Evolutionary conservation across 2,888 invertebrate genomes (phyloP).

Genomic region (Drosophila barbarae): DNA sequence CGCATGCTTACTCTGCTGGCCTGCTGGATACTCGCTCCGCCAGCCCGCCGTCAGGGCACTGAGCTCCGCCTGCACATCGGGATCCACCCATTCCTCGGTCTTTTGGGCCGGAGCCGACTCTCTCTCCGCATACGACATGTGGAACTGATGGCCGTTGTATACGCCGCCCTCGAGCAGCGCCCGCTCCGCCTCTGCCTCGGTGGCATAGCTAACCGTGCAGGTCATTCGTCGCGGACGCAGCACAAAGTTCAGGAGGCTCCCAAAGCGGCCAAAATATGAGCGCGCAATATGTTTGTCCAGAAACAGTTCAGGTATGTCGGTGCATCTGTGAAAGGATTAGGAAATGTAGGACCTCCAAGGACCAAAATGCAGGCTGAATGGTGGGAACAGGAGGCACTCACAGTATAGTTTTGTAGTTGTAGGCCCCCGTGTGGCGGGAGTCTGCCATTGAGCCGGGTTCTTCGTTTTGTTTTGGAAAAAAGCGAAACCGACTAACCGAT

Average conservation of each 20-base stretch:
- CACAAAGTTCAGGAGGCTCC: slow-evolving; percentile 84
- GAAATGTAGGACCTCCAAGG: too few species aligned
- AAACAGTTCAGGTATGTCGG: slow-evolving; percentile 84
- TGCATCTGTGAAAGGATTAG: slow-evolving; percentile 78
- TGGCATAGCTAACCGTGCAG: slow-evolving; percentile 86
- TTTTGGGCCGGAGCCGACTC: slow-evolving; percentile 79
- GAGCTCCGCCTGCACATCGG: slow-evolving; percentile 86
- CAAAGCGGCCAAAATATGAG: slow-evolving; percentile 86
- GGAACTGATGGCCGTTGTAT: slow-evolving; percentile 84
- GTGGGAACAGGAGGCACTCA: slow-evolving; percentile 30
- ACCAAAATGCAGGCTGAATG: not conserved
- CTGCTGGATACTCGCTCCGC: slow-evolving; percentile 31
- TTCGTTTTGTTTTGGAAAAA: not conserved
- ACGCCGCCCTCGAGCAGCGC: slow-evolving; percentile 83
- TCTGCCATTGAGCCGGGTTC: slow-evolving; percentile 36
- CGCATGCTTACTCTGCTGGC: slow-evolving; percentile 2
- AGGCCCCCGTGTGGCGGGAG: slow-evolving; percentile 18
- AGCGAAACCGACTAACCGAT: not conserved
- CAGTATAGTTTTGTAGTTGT: slow-evolving; percentile 57
- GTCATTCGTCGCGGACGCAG: slow-evolving; percentile 83
- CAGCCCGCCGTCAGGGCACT: slow-evolving; percentile 81
- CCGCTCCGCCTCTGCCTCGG: slow-evolving; percentile 81
- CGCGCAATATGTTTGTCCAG: slow-evolving; percentile 83
- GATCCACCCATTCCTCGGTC: slow-evolving; percentile 80
- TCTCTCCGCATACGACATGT: slow-evolving; percentile 81